Conservation (phyloP, 2,888 invertebrate genomes). For the Parnassius smintheus region DNA sequence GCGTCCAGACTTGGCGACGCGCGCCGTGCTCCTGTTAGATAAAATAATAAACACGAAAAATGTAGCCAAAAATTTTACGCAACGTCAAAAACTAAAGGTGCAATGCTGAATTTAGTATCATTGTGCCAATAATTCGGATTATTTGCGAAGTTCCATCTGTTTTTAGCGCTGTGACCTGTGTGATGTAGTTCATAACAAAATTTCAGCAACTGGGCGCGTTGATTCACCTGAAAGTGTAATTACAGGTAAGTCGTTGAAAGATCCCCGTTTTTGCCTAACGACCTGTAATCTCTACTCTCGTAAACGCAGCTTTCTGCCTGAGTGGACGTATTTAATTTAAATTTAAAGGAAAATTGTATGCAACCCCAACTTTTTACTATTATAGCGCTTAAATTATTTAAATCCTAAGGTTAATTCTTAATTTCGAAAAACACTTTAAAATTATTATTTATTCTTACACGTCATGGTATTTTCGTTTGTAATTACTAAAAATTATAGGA, state of each 20-base stretch:
- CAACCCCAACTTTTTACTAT: too few species aligned
- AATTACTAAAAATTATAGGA: too few species aligned
- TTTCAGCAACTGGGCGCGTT: conserved; percentile 35
- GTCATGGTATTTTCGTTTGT: too few species aligned
- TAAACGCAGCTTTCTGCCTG: not conserved
- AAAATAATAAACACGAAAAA: conserved; percentile 62
- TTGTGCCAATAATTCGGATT: conserved; percentile 31
- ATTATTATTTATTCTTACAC: too few species aligned
- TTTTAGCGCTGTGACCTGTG: conserved; percentile 46
- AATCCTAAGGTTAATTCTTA: too few species aligned
- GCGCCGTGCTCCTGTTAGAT: conserved; percentile 33
- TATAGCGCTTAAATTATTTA: too few species aligned
- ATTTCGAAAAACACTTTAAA: too few species aligned
- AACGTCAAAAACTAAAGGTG: conserved; percentile 11
- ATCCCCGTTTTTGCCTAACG: not conserved
- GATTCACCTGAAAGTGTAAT: conserved; percentile 36
- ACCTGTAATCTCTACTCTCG: not conserved
- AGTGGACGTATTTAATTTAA: not conserved
- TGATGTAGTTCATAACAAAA: conserved; percentile 30
- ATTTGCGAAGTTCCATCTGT: conserved; percentile 26
- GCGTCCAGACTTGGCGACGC: conserved; percentile 44
- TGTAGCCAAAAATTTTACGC: conserved; percentile 47
- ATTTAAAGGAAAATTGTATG: not conserved
- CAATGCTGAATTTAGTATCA: conserved; percentile 32
- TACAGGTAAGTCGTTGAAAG: conserved; percentile 45